Conservation (phyloP, 2,113 vertebrate species). For the Tetrax tetrax region DNA sequence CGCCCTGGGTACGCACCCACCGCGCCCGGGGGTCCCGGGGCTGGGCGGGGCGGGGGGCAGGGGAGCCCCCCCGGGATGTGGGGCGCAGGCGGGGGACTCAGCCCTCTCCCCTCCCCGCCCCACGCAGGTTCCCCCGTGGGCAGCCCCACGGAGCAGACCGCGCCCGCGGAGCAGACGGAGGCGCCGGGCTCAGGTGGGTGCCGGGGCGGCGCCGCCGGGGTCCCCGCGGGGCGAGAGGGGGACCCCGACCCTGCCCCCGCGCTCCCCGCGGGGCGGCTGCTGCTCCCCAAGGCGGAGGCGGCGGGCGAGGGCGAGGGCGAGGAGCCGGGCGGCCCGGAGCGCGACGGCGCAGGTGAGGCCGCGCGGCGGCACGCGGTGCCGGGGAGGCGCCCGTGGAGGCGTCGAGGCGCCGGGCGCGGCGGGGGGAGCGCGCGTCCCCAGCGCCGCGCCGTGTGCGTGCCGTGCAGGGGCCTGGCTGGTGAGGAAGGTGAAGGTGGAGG, state of each 20-base stretch:
- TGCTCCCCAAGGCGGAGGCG: not conserved
- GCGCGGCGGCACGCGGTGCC: too few species aligned
- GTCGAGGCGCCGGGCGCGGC: not conserved
- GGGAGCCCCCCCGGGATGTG: too few species aligned
- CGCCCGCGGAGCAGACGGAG: too few species aligned
- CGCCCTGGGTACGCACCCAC: too few species aligned
- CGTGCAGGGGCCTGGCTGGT: conserved; percentile 68
- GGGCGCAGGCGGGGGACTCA: too few species aligned
- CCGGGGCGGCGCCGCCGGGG: too few species aligned
- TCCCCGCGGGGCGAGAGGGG: not conserved
- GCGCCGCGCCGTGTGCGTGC: not conserved
- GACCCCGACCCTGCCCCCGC: not conserved
- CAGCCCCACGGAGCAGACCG: too few species aligned
- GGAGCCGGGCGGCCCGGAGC: not conserved
- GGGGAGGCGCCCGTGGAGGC: too few species aligned
- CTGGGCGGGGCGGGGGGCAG: too few species aligned
- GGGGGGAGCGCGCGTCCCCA: not conserved
- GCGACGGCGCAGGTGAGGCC: conserved; percentile 50
- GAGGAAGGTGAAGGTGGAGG: conserved; percentile 75
- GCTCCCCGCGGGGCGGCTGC: not conserved
- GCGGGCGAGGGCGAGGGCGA: not conserved
- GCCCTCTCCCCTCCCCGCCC: not conserved
- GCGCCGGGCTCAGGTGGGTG: too few species aligned
- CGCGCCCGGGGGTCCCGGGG: too few species aligned
- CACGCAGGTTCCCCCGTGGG: too few species aligned